These are phyloP conservation scores for Matsumyia berberina DNA, from an alignment of 2,888 invertebrate species.

Conservation along the genomic window DNA sequence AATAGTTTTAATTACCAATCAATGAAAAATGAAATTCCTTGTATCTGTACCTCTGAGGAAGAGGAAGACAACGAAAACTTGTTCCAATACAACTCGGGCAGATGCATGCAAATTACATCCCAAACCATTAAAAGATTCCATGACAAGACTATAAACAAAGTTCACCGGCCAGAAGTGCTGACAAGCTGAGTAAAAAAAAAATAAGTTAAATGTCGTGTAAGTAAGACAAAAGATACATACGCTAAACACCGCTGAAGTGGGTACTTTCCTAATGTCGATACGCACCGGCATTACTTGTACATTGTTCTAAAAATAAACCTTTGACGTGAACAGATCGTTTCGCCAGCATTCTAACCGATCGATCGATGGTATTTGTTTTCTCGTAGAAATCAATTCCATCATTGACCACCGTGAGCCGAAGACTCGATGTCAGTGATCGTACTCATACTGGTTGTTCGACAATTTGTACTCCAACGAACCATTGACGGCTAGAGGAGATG, in stretches of 20 bases:
- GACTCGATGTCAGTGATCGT: constrained; percentile 31
- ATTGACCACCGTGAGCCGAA: constrained; percentile 20
- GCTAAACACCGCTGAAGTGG: constrained; percentile 11
- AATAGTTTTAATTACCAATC: constrained; percentile 38
- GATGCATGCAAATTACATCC: constrained; percentile 13
- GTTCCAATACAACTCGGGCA: constrained; percentile 3
- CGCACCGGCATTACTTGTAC: neutral
- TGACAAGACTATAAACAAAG: constrained; percentile 8
- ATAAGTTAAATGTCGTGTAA: neutral
- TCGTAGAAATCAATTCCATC: constrained; percentile 45
- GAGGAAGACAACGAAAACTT: neutral
- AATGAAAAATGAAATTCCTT: constrained; percentile 34
- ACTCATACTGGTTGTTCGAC: constrained; percentile 31
- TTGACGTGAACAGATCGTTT: constrained; percentile 13
- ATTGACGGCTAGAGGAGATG: constrained; percentile 31
- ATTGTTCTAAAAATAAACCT: constrained; percentile 9
- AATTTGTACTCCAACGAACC: constrained; percentile 48
- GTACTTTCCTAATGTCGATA: constrained; percentile 14
- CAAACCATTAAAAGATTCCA: constrained; percentile 21
- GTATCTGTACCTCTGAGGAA: neutral
- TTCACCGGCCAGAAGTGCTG: neutral
- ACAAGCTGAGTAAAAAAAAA: constrained; percentile 11
- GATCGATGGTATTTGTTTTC: constrained; percentile 23
- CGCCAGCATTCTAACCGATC: neutral
- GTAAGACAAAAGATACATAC: constrained; percentile 10